phyloP scores from a whole-genome alignment of 2,113 vertebrate species.

The Austrofundulus limnaeus region DNA sequence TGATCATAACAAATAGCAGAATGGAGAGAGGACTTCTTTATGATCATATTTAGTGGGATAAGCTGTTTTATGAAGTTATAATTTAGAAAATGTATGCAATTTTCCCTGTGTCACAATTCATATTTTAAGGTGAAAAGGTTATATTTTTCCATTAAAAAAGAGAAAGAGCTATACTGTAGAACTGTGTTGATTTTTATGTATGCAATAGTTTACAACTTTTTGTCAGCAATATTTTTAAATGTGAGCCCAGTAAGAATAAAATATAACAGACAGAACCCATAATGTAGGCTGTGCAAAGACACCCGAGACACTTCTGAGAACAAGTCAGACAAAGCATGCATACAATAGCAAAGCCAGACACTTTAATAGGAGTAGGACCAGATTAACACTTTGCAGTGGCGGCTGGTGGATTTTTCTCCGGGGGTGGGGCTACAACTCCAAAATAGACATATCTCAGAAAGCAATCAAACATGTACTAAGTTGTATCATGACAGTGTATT shows the following conservation, averaged over 20 bases:
- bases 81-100: slow-evolving; percentile 9
- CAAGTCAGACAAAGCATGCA: no score
- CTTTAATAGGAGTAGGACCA: no score
- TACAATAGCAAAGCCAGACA: no score
- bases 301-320: no score
- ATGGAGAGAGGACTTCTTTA: slow-evolving; percentile 14
- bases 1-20: slow-evolving; percentile 5
- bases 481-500: no score
- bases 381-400: no score
- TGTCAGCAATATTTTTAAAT: neutral
- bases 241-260: neutral
- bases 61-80: slow-evolving; percentile 51
- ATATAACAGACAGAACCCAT: no score
- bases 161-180: slow-evolving; percentile 6
- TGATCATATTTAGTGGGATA: slow-evolving; percentile 7
- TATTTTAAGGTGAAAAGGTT: slow-evolving; percentile 18
- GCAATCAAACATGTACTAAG: no score
- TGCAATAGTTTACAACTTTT: neutral
- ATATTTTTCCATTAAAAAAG: slow-evolving; percentile 13
- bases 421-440: no score
- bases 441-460: no score
- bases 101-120: neutral
- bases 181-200: neutral
- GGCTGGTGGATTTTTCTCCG: no score
- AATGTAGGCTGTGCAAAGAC: no score